Percentiles rank a stretch among this genome's conserved stretches.
Conservation (phyloP, 2,888 invertebrate genomes). For the Agriotes lineatus region DNA sequence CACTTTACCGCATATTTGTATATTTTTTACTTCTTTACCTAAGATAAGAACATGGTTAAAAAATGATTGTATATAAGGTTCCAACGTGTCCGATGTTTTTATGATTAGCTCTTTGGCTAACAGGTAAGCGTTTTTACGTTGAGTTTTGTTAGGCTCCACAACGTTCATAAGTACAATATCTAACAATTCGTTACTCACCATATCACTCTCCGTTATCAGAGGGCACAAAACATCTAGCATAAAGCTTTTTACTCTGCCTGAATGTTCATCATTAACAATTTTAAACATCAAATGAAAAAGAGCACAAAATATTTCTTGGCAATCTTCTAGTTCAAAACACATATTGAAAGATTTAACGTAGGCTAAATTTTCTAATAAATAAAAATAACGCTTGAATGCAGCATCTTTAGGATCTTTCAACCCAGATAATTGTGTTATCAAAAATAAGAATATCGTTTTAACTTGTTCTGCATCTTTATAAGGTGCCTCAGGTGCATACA, state of each 20-base stretch:
- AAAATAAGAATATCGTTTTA: constrained; percentile 91
- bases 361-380: constrained; percentile 94
- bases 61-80: constrained; percentile 97
- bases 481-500: constrained; percentile 98
- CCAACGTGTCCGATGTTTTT: constrained; percentile 92
- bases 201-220: constrained; percentile 94
- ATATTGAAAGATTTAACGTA: constrained; percentile 99
- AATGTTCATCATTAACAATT: constrained; percentile 97
- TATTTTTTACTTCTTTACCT: constrained; percentile 88
- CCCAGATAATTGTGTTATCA: constrained; percentile 93
- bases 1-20: constrained; percentile 85
- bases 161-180: constrained; percentile 95
- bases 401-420: constrained; percentile 97
- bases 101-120: constrained; percentile 92
- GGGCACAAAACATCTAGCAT: constrained; percentile 97
- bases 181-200: constrained; percentile 92
- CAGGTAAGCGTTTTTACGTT: constrained; percentile 89
- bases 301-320: constrained; percentile 95
- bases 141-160: constrained; percentile 92
- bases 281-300: constrained; percentile 95
- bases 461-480: constrained; percentile 97
- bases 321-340: constrained; percentile 98
- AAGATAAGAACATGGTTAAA: constrained; percentile 95
- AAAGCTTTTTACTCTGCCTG: constrained; percentile 94
- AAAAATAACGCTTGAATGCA: constrained; percentile 97